Conservation (phyloP, 2,113 vertebrate genomes). For the Oreochromis niloticus region DNA sequence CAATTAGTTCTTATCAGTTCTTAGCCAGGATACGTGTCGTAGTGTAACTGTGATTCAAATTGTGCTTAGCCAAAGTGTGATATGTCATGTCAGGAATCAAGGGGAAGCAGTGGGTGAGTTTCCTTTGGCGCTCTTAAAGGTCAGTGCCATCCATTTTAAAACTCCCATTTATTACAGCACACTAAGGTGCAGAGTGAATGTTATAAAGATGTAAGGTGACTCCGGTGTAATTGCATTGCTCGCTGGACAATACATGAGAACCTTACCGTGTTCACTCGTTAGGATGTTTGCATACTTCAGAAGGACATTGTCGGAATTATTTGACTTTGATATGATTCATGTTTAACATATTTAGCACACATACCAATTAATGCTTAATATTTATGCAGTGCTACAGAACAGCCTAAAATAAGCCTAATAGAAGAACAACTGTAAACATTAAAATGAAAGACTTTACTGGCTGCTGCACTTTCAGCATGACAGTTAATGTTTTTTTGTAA, state of each 20-base stretch:
- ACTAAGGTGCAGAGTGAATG: background rate
- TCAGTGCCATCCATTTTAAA: background rate
- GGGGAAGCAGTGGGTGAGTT: background rate
- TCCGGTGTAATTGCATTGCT: background rate
- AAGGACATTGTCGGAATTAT: background rate
- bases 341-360: background rate
- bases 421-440: background rate
- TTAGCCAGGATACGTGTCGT: background rate
- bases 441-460: background rate
- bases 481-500: background rate
- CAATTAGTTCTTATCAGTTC: background rate
- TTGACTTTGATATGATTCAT: background rate
- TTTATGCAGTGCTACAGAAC: background rate
- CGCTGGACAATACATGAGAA: background rate
- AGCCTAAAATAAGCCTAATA: background rate
- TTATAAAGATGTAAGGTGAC: background rate
- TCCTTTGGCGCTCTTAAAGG: background rate
- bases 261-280: background rate
- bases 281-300: background rate
- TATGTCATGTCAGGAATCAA: background rate
- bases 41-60: background rate
- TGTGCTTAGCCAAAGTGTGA: background rate
- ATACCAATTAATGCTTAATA: background rate
- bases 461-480: background rate
- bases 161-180: background rate